phyloP scores from a whole-genome alignment of 1,140 invertebrate genomes.

The Gryon sp. region DNA sequence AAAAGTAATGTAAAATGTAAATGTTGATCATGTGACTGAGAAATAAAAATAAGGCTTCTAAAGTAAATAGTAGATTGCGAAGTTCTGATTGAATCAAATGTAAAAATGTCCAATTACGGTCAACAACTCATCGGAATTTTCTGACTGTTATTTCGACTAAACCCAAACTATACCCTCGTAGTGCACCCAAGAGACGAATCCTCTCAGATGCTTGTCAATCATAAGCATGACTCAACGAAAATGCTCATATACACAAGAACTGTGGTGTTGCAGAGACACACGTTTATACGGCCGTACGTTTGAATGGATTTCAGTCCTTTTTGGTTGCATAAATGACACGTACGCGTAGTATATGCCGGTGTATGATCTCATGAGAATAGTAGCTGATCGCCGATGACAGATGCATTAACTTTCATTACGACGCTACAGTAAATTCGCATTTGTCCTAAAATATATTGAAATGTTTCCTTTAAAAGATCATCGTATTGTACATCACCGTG shows the following conservation, averaged over 20 bases:
- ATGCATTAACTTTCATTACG: conserved; percentile 66
- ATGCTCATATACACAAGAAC: conserved; percentile 47
- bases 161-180: conserved; percentile 23
- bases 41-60: background rate
- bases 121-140: conserved; percentile 53
- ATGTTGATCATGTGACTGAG: too few species aligned
- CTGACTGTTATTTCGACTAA: conserved; percentile 33
- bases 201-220: conserved; percentile 62
- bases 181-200: conserved; percentile 42
- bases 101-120: conserved; percentile 55
- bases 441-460: conserved; percentile 62
- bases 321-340: conserved; percentile 49
- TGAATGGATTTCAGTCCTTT: conserved; percentile 44
- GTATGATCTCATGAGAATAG: conserved; percentile 62
- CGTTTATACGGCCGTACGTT: conserved; percentile 30
- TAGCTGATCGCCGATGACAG: conserved; percentile 66
- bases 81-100: conserved; percentile 7
- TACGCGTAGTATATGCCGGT: conserved; percentile 32
- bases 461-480: conserved; percentile 60
- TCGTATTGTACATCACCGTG: conserved; percentile 41
- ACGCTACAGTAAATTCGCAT: conserved; percentile 58
- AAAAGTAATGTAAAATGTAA: too few species aligned
- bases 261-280: conserved; percentile 28
- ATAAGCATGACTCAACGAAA: conserved; percentile 55
- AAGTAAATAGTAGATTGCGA: background rate